Evolutionary conservation across 2,113 vertebrate genomes (phyloP).

Genomic region (Brachyhypopomus gauderio): DNA sequence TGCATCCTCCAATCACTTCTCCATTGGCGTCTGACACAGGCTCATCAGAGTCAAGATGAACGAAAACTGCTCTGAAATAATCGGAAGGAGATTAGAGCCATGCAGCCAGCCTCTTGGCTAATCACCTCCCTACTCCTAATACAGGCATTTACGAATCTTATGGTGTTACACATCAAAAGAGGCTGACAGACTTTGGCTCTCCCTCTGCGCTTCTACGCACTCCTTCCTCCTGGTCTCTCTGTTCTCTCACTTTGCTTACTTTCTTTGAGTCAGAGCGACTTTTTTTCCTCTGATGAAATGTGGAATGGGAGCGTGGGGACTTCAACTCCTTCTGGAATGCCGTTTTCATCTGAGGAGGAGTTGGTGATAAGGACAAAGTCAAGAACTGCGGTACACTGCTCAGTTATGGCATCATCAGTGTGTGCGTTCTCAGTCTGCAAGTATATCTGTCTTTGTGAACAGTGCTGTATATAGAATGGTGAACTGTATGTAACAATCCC

Average conservation of each 20-base stretch:
- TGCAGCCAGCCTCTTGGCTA: conserved; percentile 28
- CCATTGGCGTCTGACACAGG: conserved; percentile 36
- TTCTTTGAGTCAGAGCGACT: conserved; percentile 30
- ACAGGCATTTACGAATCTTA: conserved; percentile 30
- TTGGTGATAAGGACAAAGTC: conserved; percentile 35
- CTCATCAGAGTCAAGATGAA: conserved; percentile 47
- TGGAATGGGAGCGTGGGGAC: conserved; percentile 37
- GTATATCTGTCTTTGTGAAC: too few relatives aligned
- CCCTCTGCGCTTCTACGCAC: conserved; percentile 14
- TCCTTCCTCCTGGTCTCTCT: conserved; percentile 6
- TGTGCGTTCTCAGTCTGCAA: neutral
- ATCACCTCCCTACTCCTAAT: conserved; percentile 46
- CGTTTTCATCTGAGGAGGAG: conserved; percentile 25
- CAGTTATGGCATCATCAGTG: neutral
- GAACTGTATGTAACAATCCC: too few relatives aligned
- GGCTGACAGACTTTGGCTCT: conserved; percentile 9
- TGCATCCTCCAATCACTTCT: conserved; percentile 33
- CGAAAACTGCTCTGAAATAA: conserved; percentile 47
- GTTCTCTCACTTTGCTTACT: conserved; percentile 22
- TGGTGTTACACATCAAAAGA: conserved; percentile 46
- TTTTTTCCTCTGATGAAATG: conserved; percentile 36
- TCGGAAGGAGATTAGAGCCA: conserved; percentile 42
- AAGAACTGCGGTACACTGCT: neutral
- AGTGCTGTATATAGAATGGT: too few relatives aligned
- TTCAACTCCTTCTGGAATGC: conserved; percentile 39